Base-by-base conservation (phyloP, 2,797 vertebrate genomes). In the Sebastes hubbsi region DNA sequence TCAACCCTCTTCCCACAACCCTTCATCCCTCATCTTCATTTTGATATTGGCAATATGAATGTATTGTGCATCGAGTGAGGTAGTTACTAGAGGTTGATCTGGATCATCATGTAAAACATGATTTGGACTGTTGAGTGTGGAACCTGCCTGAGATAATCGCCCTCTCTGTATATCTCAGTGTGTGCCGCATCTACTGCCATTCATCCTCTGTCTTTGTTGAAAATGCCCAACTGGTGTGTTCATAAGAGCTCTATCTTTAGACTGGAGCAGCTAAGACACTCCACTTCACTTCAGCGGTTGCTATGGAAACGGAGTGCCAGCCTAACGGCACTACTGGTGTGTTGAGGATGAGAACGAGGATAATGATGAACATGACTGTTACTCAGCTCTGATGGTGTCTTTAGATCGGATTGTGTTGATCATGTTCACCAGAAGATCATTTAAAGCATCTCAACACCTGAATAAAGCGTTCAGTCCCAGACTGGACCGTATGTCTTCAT, bases 221-320 rank as follows among this genome's bases (percentile, higher is more conserved):
- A 83, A 72, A 62, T 79, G 58, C 76, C 78, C 62, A 83, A 85
- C 75, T 81, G 75, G 49, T 86, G 75, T 82, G 72, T 80, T 84
- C 78, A 42, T 74, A 74, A 79, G 75, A 79, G 81, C 73, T 91
- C 93, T 94, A 95, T 95, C 92, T 95, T 95, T 94, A 95, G 91
- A 86, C 77, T 75, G 54, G 72, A 87, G 88, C 80, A 81, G 84
- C 87, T 87, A 88, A 82, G 91, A 85, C 62, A 59, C 82, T 72
- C 56, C 61, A 87, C 72, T 87, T 87, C 86, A 88, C 84, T 89
- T 87, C 81, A 86, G 90, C 80, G 67, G 95, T 96, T 95, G 87
- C 92, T 90, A 94, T 95, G 89, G 95, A 87, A 90, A 95, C 92
- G 56, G 71, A 87, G 76, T 87, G 84, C 83, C 80, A 81, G 84